Base-by-base conservation (phyloP, 2,797 vertebrate genomes). In the Denticeps clupeoides region DNA sequence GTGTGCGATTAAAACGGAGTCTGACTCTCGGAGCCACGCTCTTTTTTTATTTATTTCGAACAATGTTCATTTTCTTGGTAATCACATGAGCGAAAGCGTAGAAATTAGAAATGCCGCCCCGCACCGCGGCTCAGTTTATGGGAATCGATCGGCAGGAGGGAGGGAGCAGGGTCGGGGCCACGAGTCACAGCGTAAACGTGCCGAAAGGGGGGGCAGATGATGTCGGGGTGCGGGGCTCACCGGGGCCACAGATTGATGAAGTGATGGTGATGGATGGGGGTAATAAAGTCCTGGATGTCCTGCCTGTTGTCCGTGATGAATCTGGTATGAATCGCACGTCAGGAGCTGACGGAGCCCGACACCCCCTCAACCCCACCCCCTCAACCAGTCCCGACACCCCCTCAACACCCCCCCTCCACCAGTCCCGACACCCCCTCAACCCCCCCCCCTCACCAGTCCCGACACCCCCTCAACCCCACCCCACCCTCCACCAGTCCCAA, bases 221-320 rank as follows among this genome's bases (percentile, higher is more conserved):
- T 69, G 64, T 71, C 70, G 69, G 73, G 68, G 63, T 71, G 72
- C 73, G 62, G 68, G 66, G 70, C 72, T 71, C 70, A 69, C 72
- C 69, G 65, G 71, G 64, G 60, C 57, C 66, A 69, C 63, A 72
- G 75, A 75, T 73, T 70, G 78, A 81, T 77, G 81, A 79, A 78
- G 74, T 74, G 80, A 83, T 80, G 60, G 73, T 85, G 83, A 84
- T 81, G 70, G 80, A 85, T 85, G 72, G 68, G 75, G 70, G 71
- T 79, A 85, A 83, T 84, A 85, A 82, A 82, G 77, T 72, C 68
- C 74, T 82, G 76, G 79, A 80, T 81, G 79, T 80, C 72, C 78
- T 78, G 77, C 77, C 72, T 75, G 82, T 77, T 82, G 71, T 69
- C 63, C 57, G 68, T 68, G 73, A 83, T 77, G 76, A 77, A 80